These are phyloP conservation scores for Carollia perspicillata DNA, from an alignment of 2,113 vertebrate species.

Conservation along the genomic window DNA sequence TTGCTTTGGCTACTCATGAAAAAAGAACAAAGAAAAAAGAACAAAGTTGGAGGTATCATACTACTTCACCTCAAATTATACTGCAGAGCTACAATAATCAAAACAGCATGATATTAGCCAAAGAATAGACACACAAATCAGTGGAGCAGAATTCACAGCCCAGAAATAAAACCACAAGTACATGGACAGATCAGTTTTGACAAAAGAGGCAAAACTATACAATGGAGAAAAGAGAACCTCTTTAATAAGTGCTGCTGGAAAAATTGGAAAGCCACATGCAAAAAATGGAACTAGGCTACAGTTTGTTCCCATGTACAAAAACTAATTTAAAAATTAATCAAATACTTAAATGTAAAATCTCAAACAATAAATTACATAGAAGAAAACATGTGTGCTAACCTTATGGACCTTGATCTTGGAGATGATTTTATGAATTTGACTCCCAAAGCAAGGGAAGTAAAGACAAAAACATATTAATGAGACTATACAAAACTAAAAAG, in stretches of 20 bases:
- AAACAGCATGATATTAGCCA: not conserved
- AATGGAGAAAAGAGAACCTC: not conserved
- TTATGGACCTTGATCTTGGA: not conserved
- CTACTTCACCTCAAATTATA: not conserved
- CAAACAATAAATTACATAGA: not conserved
- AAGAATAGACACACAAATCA: not conserved
- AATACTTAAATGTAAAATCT: not conserved
- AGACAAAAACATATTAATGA: not conserved
- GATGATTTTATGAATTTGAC: not conserved
- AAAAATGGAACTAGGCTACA: not conserved
- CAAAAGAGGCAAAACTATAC: not conserved
- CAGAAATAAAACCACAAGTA: not conserved
- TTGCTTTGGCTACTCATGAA: too few relatives aligned
- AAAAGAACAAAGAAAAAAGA: too few relatives aligned
- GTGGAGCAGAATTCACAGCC: not conserved
- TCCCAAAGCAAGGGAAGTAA: not conserved
- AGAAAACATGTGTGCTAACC: not conserved
- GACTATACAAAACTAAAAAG: not conserved
- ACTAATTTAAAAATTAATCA: not conserved
- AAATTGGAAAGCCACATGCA: not conserved
- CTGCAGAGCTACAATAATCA: not conserved
- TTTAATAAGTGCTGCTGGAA: not conserved
- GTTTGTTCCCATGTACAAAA: not conserved
- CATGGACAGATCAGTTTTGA: not conserved
- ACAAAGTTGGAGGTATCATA: not conserved